Base-by-base conservation (phyloP, 2,113 vertebrate species). In the Corythoichthys intestinalis region DNA sequence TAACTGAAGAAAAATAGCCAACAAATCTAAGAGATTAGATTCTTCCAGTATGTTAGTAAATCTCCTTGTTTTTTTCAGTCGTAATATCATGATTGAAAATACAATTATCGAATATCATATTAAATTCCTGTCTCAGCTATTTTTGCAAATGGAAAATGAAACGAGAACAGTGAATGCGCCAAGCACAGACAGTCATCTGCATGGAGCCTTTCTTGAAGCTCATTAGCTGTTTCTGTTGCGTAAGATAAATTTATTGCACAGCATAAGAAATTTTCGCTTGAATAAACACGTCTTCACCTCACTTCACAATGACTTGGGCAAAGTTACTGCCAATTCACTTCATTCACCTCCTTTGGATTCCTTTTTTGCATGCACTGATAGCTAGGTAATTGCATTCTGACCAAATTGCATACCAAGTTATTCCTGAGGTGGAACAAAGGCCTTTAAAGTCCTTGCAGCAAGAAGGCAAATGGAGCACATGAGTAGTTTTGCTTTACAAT, bases 391-490 rank as follows among this genome's bases (percentile, higher is more conserved):
- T 50, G 56, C 60, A 41, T 66, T 67, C 65, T 50, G 6, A 2
- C 46, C 64, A 63, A 47, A 62, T 62, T 62, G 59, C 39, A 62
- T 39, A 20, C 12, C 5, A 14, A 47, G 17, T 46, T 35, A 37
- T 65, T 48, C 63, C 63, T 37, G 37, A 73, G 65, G 20, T 69
- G 13, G 73, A 65, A 69, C 63, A 50, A 74, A 81, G 49, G 60
- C 37, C 37, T 56, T 49, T 28, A 53, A 4, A 54, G 61, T 63
- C 56, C 65, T 47, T 47, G 20, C 48, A 71, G 20, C 66, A n/a
- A 41, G 13, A 52, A 49, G 58, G 14, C 44, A 74, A 59, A 54
- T 38, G 5, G 34, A 4, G 28, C 35, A 5, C 46, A 71, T 37
- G 48, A 59, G 47, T 52, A 48, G 11, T 57, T 66, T 49, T 77